phyloP scores from a whole-genome alignment of 2,797 vertebrate genomes.

The Amblyraja radiata region DNA sequence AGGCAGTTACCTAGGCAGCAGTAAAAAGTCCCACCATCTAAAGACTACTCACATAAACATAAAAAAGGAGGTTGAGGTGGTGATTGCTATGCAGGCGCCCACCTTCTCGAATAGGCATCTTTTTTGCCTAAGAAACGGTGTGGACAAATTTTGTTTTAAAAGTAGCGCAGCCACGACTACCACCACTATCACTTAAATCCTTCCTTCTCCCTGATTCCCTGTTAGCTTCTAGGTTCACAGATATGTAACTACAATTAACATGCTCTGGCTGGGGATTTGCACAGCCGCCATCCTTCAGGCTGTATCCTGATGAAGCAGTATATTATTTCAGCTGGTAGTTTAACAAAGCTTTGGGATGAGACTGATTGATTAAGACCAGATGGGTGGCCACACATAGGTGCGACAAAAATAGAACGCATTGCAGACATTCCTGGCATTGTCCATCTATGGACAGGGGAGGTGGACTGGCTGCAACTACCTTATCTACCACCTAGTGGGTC shows the following conservation, averaged over 20 bases:
- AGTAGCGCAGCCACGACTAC: slow-evolving; percentile 48
- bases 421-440: slow-evolving; percentile 75
- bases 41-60: slow-evolving; percentile 63
- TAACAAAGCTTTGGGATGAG: slow-evolving; percentile 67
- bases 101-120: slow-evolving; percentile 53
- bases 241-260: slow-evolving; percentile 42
- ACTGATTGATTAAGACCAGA: slow-evolving; percentile 88
- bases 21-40: slow-evolving; percentile 75
- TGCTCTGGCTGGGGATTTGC: slow-evolving; percentile 18
- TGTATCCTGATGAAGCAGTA: slow-evolving; percentile 57
- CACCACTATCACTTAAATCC: slow-evolving; percentile 49
- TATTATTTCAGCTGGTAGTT: slow-evolving; percentile 85
- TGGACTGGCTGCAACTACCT: slow-evolving; percentile 53
- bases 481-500: slow-evolving; percentile 65
- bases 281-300: slow-evolving; percentile 56
- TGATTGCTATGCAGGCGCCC: slow-evolving; percentile 90
- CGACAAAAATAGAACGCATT: slow-evolving; percentile 75
- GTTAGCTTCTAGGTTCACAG: slow-evolving; percentile 55
- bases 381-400: slow-evolving; percentile 82
- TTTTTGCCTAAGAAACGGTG: slow-evolving; percentile 54
- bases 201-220: slow-evolving; percentile 45
- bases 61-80: slow-evolving; percentile 89
- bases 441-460: slow-evolving; percentile 61
- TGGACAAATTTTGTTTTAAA: slow-evolving; percentile 58
- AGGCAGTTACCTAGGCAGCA: slow-evolving; percentile 87